Percentiles rank a stretch among this genome's conserved stretches.
Conservation (phyloP, 2,888 invertebrate species). For the Furcula furcula region DNA sequence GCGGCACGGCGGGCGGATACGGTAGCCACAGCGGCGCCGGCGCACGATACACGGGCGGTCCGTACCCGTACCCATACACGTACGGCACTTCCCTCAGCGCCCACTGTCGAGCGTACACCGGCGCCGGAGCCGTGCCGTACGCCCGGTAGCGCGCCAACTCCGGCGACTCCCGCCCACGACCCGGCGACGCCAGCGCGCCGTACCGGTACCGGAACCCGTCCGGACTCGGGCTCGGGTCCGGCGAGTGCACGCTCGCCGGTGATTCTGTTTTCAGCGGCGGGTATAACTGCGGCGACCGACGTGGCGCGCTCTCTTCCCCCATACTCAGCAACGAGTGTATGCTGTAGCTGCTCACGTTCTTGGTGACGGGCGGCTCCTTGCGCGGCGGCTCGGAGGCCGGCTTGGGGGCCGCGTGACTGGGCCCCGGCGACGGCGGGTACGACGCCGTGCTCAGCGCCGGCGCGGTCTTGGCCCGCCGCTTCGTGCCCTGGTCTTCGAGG, state of each 20-base stretch:
- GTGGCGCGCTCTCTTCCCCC: constrained; percentile 71
- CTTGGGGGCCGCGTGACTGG: constrained; percentile 35
- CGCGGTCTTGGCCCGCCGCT: constrained; percentile 80
- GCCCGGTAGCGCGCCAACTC: constrained; percentile 47
- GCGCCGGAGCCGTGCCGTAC: constrained; percentile 54
- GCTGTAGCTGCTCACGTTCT: constrained; percentile 88
- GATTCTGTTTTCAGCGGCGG: constrained; percentile 66
- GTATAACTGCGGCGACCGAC: constrained; percentile 64
- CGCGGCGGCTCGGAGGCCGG: constrained; percentile 39
- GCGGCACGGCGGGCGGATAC: constrained; percentile 67
- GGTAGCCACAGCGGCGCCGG: constrained; percentile 73
- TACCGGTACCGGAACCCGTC: constrained; percentile 67
- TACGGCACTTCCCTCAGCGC: constrained; percentile 56
- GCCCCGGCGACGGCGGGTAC: constrained; percentile 51
- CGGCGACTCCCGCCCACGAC: constrained; percentile 35
- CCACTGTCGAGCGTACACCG: constrained; percentile 60
- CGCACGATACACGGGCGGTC: constrained; percentile 63
- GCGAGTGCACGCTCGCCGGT: constrained; percentile 62
- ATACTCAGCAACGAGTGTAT: constrained; percentile 91
- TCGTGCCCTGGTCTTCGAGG: constrained; percentile 85
- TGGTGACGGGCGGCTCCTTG: constrained; percentile 51
- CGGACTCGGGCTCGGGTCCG: constrained; percentile 69
- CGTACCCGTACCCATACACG: constrained; percentile 69
- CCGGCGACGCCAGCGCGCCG: constrained; percentile 57
- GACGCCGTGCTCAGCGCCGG: constrained; percentile 66